Evolutionary conservation across 2,113 vertebrate genomes (phyloP).

Genomic region (Malurus melanocephalus): DNA sequence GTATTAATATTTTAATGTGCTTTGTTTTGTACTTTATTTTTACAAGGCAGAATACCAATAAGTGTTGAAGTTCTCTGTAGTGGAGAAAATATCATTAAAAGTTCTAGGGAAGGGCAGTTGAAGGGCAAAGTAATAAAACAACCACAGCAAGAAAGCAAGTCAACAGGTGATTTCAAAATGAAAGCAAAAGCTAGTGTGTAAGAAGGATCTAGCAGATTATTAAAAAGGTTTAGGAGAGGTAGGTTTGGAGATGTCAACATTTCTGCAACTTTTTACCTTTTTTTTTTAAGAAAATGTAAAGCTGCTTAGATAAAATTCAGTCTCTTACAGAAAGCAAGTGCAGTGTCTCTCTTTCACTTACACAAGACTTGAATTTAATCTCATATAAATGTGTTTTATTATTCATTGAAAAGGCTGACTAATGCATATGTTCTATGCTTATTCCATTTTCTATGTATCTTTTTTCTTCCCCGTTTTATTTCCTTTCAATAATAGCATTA

Average conservation of each 20-base stretch:
- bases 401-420: constrained; percentile 32
- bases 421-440: neutral
- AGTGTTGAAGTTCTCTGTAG: neutral
- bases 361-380: constrained; percentile 20
- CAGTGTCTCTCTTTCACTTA: neutral
- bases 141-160: neutral
- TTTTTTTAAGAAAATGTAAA: neutral
- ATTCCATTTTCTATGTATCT: neutral
- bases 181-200: neutral
- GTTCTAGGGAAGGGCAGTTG: neutral
- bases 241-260: neutral
- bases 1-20: neutral
- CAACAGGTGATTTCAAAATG: neutral
- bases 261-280: neutral
- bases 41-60: neutral
- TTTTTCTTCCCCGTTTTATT: neutral
- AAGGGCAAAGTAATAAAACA: constrained; percentile 5
- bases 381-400: constrained; percentile 26
- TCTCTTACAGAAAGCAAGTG: neutral
- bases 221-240: neutral
- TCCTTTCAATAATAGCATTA: neutral
- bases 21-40: neutral
- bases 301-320: neutral
- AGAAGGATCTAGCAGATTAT: neutral
- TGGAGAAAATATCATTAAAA: neutral